Base-by-base conservation (phyloP, 1,140 invertebrate species). In the Monomorium pharaonis region DNA sequence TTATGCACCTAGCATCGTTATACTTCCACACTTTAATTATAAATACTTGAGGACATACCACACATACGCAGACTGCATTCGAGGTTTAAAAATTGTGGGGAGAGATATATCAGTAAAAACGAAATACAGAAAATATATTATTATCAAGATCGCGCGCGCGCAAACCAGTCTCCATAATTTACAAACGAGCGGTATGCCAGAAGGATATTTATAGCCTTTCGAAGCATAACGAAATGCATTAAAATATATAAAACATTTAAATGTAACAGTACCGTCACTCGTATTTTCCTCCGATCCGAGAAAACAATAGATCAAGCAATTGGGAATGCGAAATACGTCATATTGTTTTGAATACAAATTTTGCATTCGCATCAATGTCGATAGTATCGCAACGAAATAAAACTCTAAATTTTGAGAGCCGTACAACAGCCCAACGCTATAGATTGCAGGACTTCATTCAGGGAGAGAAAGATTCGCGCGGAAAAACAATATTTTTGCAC, bases 401-500 rank as follows among this genome's bases (percentile, higher is more conserved):
- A 72, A 49, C 14, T 42, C 16, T 44, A 10, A 7, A 75, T 84
- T 74, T 70, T 33, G 14, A 47, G 54, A 72, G 51, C 24, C 56
- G 27, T 58, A 54, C 7, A 21, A 9, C 63, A 33, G 54, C 47
- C 24, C 58, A 70, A 74, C n/a, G 37, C 62, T 42, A 75, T 78
- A 51, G 18, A 87, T 88, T 58, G 62, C 37, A 56, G 60, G 51
- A 80, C 16, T 49, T 56, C 54, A 30, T 72, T 58, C 12, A 27
- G 51, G 18, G 51, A 51, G 24, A 74, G 30, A 74, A 0, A 56
- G 21, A 77, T 60, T 42, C 47, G 14, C 14, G 16, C n/a, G 18
- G 51, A 77, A 60, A 62, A 51, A 72, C 58, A 87, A 86, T 89
- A 90, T 88, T 63, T 90, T 86, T 83, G 76, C 81, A 62, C 88